These are phyloP conservation scores for Antheraea assamensis DNA, from an alignment of 2,888 invertebrate species.

Conservation along the genomic window DNA sequence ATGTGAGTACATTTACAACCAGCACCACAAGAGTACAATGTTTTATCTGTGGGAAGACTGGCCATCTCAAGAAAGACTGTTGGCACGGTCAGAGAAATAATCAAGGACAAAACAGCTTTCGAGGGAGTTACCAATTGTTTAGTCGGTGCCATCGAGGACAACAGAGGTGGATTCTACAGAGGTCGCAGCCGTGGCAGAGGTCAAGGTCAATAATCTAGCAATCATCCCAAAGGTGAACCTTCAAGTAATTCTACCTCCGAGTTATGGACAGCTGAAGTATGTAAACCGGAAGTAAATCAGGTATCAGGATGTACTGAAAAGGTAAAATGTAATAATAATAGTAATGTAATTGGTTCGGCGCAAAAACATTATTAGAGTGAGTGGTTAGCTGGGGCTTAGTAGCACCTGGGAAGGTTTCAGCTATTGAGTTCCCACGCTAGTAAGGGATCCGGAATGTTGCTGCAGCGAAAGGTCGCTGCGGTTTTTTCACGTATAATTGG, in stretches of 20 bases:
- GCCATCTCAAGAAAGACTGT: conserved; percentile 33
- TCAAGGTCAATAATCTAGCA: conserved; percentile 18
- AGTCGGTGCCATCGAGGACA: conserved; percentile 24
- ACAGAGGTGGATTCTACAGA: too few species aligned
- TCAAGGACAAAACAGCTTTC: conserved; percentile 21
- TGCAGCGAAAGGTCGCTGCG: too few species aligned
- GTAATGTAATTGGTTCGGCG: too few species aligned
- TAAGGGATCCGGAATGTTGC: too few species aligned
- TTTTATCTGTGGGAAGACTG: too few species aligned
- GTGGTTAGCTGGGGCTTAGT: too few species aligned
- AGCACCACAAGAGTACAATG: conserved; percentile 25
- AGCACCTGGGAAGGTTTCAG: too few species aligned
- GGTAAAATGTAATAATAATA: too few species aligned
- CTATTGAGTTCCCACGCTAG: too few species aligned
- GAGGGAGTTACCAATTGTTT: conserved; percentile 9
- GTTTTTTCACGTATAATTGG: too few species aligned
- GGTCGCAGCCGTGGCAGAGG: conserved; percentile 29
- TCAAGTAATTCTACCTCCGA: conserved; percentile 24
- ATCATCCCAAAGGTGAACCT: conserved; percentile 27
- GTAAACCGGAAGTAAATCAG: conserved; percentile 31
- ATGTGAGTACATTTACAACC: conserved; percentile 31
- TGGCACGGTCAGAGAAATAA: conserved; percentile 25
- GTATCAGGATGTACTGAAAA: too few species aligned
- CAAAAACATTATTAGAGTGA: too few species aligned
- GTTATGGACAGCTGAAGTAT: conserved; percentile 33